Base-by-base conservation (phyloP, 2,888 invertebrate genomes). In the Eupithecia exiguata region DNA sequence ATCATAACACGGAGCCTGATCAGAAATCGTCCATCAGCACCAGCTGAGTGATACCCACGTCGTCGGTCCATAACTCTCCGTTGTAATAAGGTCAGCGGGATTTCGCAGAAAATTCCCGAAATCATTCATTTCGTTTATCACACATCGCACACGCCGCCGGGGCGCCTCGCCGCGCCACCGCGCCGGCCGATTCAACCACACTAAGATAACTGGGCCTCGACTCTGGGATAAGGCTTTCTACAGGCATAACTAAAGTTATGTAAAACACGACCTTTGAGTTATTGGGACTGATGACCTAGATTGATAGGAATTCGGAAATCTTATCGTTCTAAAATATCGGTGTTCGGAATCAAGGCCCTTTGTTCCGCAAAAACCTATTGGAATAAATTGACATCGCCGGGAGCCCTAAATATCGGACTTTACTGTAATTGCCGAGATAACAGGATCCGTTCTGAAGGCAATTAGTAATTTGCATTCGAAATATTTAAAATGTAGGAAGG, bases 331-430 rank as follows among this genome's bases (percentile, higher is more conserved):
- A 21, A 53, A 53, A 21, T 53, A 53, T 53, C 53, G 6, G 10
- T 53, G 46, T 53, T 53, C 53, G 21, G 53, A 53, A 53, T 53
- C n/a, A 53, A 10, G 7, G 53, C 46, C 9, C 53, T 53, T 21
- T 53, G 21, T 53, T 53, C 53, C 53, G 53, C 65, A 65, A 65
- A 63, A 65, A 65, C 63, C 71, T 68, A 71, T 74, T 58, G 49
- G 30, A 53, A 74, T 68, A 74, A 66, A 62, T 67, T 72, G 71
- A 61, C 74, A 66, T 69, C 70, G 43, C 49, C 18, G n/a, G 30
- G 12, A 61, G 65, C 40, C 9, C 38, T 38, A 40, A 65, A 21
- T 65, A 62, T 69, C 43, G 61, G 61, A 62, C 30, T 69, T 69
- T 69, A 74, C 69, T 66, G 66, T 61, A 46, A 69, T 71, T 62